Evolutionary conservation across 2,797 vertebrate species (phyloP).

Genomic region (Leptatherina wallacei): DNA sequence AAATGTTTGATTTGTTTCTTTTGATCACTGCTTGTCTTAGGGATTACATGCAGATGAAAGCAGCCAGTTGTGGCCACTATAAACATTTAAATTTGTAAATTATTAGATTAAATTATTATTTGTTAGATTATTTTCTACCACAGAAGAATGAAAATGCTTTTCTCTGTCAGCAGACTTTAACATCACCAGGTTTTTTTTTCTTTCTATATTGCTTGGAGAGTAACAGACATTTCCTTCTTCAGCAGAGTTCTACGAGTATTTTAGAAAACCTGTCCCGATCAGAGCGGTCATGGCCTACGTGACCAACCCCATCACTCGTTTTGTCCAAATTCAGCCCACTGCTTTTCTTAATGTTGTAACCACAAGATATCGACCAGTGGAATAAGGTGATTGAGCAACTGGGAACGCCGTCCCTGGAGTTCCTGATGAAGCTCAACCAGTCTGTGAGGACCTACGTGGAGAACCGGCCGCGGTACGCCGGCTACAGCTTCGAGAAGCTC

Average conservation of each 20-base stretch:
- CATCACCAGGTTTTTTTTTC: no score
- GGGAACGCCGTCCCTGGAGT: slow-evolving; percentile 94
- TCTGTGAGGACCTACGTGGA: slow-evolving; percentile 98
- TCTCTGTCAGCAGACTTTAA: no score
- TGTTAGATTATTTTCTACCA: no score
- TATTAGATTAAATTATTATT: no score
- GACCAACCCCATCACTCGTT: not conserved
- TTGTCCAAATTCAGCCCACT: slow-evolving; percentile 23
- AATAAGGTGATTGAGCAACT: slow-evolving; percentile 99
- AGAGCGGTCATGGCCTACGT: not conserved
- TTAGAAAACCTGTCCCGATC: not conserved
- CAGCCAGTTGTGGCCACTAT: no score
- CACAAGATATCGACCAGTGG: slow-evolving; percentile 98
- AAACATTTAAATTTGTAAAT: no score
- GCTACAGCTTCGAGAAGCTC: slow-evolving; percentile 98
- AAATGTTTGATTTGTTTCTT: slow-evolving; percentile 27
- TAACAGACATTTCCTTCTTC: slow-evolving; percentile 3
- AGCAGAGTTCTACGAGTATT: not conserved
- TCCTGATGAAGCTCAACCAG: slow-evolving; percentile 98
- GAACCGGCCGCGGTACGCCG: slow-evolving; percentile 96
- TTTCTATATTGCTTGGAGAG: not conserved
- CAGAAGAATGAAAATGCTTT: no score
- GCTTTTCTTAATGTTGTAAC: slow-evolving; percentile 87
- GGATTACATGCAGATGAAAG: not conserved
- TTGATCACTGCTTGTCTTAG: not conserved